Conservation (phyloP, 2,888 invertebrate genomes). For the Pomacea canaliculata region DNA sequence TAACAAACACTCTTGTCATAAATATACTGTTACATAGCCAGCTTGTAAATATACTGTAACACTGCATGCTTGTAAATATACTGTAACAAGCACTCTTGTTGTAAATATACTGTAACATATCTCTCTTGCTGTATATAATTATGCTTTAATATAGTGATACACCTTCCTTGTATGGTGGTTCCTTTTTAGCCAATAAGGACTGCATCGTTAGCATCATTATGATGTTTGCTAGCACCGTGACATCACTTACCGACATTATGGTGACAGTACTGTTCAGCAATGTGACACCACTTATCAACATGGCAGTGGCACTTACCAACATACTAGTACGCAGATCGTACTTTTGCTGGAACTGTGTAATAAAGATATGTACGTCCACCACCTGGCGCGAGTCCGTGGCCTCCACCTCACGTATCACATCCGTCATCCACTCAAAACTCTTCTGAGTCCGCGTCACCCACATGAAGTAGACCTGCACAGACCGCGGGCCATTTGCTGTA, state of each 20-base stretch:
- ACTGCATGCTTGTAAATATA: no score
- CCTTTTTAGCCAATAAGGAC: no score
- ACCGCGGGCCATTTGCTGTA: neutral
- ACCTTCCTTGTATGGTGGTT: no score
- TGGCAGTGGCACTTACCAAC: slow-evolving; percentile 65
- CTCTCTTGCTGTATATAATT: neutral
- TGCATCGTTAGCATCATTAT: no score
- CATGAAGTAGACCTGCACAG: slow-evolving; percentile 75
- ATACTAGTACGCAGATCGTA: slow-evolving; percentile 77
- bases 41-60: slow-evolving; percentile 72
- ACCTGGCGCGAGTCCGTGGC: slow-evolving; percentile 72
- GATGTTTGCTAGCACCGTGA: no score
- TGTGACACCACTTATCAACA: no score
- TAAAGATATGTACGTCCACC: slow-evolving; percentile 76
- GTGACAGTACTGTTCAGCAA: no score
- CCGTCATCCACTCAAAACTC: slow-evolving; percentile 78
- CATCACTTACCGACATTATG: no score
- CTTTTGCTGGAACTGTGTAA: slow-evolving; percentile 77
- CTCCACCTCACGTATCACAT: slow-evolving; percentile 76
- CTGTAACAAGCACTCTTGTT: no score
- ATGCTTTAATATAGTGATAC: no score
- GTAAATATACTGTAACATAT: slow-evolving; percentile 67
- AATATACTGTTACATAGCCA: no score
- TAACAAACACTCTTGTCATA: no score
- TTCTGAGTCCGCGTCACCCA: slow-evolving; percentile 77